These are phyloP conservation scores for Phoeniculus purpureus DNA, from an alignment of 2,797 vertebrate species.

Conservation along the genomic window DNA sequence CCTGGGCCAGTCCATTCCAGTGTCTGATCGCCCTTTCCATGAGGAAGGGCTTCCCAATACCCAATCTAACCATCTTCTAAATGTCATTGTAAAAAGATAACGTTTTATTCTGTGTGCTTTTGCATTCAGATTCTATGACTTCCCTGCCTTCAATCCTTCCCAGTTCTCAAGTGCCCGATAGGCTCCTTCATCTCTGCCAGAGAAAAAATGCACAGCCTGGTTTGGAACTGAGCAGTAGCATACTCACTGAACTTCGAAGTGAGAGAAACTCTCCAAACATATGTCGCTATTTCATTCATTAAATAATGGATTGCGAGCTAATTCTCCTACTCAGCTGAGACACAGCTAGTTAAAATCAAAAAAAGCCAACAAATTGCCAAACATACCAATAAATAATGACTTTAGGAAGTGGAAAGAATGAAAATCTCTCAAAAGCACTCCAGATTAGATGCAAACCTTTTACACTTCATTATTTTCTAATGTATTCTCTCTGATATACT, in stretches of 20 bases:
- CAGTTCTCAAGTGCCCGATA: neutral
- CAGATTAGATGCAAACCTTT: slow-evolving; percentile 61
- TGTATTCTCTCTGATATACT: slow-evolving; percentile 63
- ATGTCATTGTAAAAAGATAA: neutral
- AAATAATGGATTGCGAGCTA: slow-evolving; percentile 57
- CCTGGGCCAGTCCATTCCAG: too few relatives aligned
- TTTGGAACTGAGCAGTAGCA: slow-evolving; percentile 28
- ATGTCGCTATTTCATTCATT: slow-evolving; percentile 43
- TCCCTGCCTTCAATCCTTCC: neutral
- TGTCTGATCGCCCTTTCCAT: too few relatives aligned
- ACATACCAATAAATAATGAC: slow-evolving; percentile 50
- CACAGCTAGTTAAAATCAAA: neutral
- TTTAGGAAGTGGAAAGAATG: slow-evolving; percentile 57
- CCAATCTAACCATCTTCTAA: too few relatives aligned
- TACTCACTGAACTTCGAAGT: slow-evolving; percentile 18
- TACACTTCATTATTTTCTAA: slow-evolving; percentile 69
- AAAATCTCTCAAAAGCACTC: slow-evolving; percentile 39
- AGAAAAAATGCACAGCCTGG: neutral
- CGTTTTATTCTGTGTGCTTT: neutral
- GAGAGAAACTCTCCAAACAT: slow-evolving; percentile 31
- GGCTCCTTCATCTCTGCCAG: slow-evolving; percentile 10
- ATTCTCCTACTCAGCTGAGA: slow-evolving; percentile 43
- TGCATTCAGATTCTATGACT: neutral
- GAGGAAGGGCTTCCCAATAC: too few relatives aligned
- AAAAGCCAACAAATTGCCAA: neutral